These are phyloP conservation scores for Microplitis mediator DNA, from an alignment of 1,140 invertebrate species.

Conservation along the genomic window DNA sequence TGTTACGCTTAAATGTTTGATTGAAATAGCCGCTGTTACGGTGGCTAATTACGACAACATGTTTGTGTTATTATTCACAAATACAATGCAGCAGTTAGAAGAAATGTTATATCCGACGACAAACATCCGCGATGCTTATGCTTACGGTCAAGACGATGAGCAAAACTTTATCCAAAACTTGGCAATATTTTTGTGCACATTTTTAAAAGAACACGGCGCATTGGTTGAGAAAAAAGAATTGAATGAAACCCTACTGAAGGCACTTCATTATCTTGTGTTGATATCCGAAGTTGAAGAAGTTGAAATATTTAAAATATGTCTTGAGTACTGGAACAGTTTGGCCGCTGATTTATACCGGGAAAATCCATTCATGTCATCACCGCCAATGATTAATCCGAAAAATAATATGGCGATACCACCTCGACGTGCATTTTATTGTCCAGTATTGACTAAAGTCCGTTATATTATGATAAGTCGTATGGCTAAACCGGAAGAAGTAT, in stretches of 20 bases:
- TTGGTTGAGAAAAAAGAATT: slow-evolving; percentile 83
- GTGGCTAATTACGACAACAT: slow-evolving; percentile 90
- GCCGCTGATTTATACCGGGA: slow-evolving; percentile 90
- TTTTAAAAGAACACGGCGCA: slow-evolving; percentile 92
- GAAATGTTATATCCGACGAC: slow-evolving; percentile 89
- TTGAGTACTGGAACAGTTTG: slow-evolving; percentile 98
- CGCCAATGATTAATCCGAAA: slow-evolving; percentile 56
- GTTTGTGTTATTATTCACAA: slow-evolving; percentile 86
- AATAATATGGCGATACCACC: slow-evolving; percentile 53
- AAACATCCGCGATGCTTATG: slow-evolving; percentile 93
- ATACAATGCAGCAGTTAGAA: slow-evolving; percentile 91
- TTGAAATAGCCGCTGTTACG: slow-evolving; percentile 93
- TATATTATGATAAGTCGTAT: slow-evolving; percentile 99
- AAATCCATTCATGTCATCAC: slow-evolving; percentile 61
- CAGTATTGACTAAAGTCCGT: slow-evolving; percentile 88
- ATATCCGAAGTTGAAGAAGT: slow-evolving; percentile 99
- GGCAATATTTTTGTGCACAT: slow-evolving; percentile 96
- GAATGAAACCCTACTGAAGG: slow-evolving; percentile 77
- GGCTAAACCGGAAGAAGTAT: slow-evolving; percentile 99
- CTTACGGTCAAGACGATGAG: slow-evolving; percentile 91
- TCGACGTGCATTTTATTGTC: slow-evolving; percentile 75
- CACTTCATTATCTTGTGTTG: slow-evolving; percentile 90
- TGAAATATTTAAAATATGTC: slow-evolving; percentile 99
- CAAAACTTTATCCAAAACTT: slow-evolving; percentile 99
- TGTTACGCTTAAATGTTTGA: slow-evolving; percentile 97